These are phyloP conservation scores for Amphiprion clarkii DNA, from an alignment of 2,797 vertebrate species.

Conservation along the genomic window DNA sequence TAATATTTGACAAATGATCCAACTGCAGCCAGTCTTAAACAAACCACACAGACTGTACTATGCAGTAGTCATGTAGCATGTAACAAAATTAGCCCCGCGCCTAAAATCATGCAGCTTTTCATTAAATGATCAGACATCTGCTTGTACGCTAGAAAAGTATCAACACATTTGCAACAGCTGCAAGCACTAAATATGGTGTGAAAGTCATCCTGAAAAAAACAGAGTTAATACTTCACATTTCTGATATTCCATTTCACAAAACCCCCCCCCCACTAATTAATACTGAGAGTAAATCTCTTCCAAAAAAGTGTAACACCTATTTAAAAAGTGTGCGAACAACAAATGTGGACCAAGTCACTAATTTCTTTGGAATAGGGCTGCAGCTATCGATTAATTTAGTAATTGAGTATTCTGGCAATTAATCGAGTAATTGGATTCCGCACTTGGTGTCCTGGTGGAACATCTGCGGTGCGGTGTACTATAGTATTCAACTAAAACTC, in stretches of 20 bases:
- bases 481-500: too few species aligned
- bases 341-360: slow-evolving; percentile 4
- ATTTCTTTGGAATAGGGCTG: not conserved
- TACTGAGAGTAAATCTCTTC: not conserved
- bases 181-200: not conserved
- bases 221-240: not conserved
- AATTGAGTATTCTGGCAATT: too few species aligned
- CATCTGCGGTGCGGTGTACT: too few species aligned
- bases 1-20: not conserved
- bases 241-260: not conserved
- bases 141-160: not conserved
- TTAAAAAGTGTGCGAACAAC: slow-evolving; percentile 4
- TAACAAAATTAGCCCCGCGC: not conserved
- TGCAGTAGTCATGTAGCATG: not conserved
- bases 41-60: too few species aligned
- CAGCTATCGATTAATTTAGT: too few species aligned
- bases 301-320: not conserved
- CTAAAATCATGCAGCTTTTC: not conserved
- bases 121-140: slow-evolving; percentile 1
- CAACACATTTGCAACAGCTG: too few species aligned
- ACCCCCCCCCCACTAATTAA: too few species aligned
- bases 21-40: too few species aligned
- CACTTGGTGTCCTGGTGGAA: too few species aligned
- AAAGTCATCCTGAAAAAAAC: not conserved
- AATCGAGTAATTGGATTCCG: too few species aligned